A percentile compares a stretch with the other conserved stretches of the same genome.
Evolutionary conservation across 2,888 invertebrate genomes (phyloP).

Genomic region (Caenorhabditis sp.): DNA sequence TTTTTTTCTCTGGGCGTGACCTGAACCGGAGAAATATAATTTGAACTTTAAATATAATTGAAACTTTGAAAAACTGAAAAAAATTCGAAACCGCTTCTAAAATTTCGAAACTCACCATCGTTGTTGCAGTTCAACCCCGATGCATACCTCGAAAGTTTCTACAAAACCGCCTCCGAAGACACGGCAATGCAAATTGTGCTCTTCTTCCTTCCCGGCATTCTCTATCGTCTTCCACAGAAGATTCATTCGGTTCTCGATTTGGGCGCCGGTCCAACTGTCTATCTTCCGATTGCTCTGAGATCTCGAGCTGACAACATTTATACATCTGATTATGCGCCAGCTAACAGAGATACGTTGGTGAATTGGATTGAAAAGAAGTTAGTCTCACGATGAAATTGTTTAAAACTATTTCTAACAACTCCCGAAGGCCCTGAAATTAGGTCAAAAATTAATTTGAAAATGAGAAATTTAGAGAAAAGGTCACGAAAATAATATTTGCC

Average conservation of each 20-base stretch:
- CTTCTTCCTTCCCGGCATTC: slow-evolving; percentile 70
- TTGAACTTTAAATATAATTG: no score
- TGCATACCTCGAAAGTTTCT: slow-evolving; percentile 66
- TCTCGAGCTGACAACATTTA: slow-evolving; percentile 61
- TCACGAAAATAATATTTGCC: no score
- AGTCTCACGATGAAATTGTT: not conserved
- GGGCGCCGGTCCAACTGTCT: slow-evolving; percentile 67
- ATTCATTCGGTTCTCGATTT: slow-evolving; percentile 63
- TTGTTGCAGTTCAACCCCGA: slow-evolving; percentile 67
- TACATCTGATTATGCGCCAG: slow-evolving; percentile 68
- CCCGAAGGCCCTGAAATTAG: not conserved
- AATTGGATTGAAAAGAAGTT: slow-evolving; percentile 62
- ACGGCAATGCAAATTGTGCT: slow-evolving; percentile 69
- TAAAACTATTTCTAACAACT: not conserved
- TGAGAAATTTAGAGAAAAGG: no score
- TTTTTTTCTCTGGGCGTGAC: no score
- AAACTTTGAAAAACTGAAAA: no score
- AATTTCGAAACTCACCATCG: not conserved
- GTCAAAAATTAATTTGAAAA: no score
- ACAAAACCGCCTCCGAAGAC: slow-evolving; percentile 65
- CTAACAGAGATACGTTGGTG: slow-evolving; percentile 57
- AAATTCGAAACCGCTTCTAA: no score
- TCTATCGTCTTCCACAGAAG: slow-evolving; percentile 66
- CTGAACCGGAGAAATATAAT: no score
- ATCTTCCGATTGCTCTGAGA: slow-evolving; percentile 64